Evolutionary conservation across 2,113 vertebrate species (phyloP), one percentile per base, ranked within the genome.

Genomic region (Pelodiscus sinensis): DNA sequence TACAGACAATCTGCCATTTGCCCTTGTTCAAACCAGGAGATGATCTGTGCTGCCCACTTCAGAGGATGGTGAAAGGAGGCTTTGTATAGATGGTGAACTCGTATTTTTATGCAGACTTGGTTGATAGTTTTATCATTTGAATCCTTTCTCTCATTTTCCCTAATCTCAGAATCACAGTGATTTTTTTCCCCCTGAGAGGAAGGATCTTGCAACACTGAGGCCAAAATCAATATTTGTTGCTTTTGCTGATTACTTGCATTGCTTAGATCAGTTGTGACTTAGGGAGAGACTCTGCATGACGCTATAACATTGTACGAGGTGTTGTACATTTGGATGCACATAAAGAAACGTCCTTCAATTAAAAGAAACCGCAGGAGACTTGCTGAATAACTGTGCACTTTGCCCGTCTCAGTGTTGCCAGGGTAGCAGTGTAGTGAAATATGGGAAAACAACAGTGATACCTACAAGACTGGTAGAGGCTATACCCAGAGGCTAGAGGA

Each of bases 381-480:
- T 87, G 31, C 54, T 91, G 91, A 81, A 86, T 92, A 88, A 60
- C 24, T 94, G 54, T 90, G 93, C 84, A 92, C 94, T 95, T 92
- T 96, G 38, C 82, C 73, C 94, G 93, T 95, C 77, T 21, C 90
- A 85, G 92, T 89, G 95, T 95, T 97, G 90, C 94, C 83, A 90
- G 88, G 88, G 94, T 92, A 96, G 94, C 96, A 95, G 89, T 87
- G 82, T 93, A 90, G 87, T 90, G 95, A 94, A 96, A 85, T 92
- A 92, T 1, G 96, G 96, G 92, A 96, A 95, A 94, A 95, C 73
- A 94, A 44, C 91, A 94, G 86, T 79, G 88, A 93, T 92, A 91
- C 94, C 81, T 88, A 38, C 95, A 95, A 92, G 95, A 96, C 94
- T 91, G 94, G 92, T 97, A 90, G 85, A 94, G 89, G 80, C 93